Evolutionary conservation across 53 echinoderm and acorn worm genomes (phyloP), one percentile per base, ranked within the genome.

Genomic region (Arbacia lixula): DNA sequence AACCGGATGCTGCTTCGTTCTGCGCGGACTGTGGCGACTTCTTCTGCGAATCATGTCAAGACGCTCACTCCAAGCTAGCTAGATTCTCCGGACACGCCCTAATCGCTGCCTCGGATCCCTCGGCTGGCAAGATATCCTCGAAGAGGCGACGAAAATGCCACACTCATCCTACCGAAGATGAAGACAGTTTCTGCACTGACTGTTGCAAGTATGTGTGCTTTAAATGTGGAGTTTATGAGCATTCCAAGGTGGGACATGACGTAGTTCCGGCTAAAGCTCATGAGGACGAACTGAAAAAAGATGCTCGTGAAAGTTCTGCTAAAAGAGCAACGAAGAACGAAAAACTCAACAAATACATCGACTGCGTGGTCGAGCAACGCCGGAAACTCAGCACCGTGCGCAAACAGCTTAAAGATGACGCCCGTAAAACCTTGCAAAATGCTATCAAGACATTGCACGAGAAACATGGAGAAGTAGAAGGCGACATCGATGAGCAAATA

Each of bases 121-220:
- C 12, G 25, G 24, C 71, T 0, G 50, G 50, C 6, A 41, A 71
- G 71, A 39, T 46, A 4, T 0, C 49, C 6, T 21, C 46, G 24
- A 19, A 29, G 6, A 71, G 28, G 4, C 40, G 40, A 11, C 43
- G 43, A 16, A 71, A 46, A 29, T 71, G 71, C 29, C 21, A 22
- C 26, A 71, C 41, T 20, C 71, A 71, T 22, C 71, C 71, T 1
- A 71, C 25, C 2, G 71, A 71, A 29, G 26, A 46, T 19, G 49
- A 71, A 29, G 71, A 71, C 11, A 42, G 71, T 17, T 71, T 71
- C 49, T 71, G 71, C 28, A 38, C 30, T 27, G 30, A 49, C 11
- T 71, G 71, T 29, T 5, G 71, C 21, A 71, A 10, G 28, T 71
- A 38, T 17, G 49, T 26, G 9, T 71, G 71, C 71, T 71, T 71